phyloP scores from a whole-genome alignment of 2,113 vertebrate species.

The Tichodroma muraria region DNA sequence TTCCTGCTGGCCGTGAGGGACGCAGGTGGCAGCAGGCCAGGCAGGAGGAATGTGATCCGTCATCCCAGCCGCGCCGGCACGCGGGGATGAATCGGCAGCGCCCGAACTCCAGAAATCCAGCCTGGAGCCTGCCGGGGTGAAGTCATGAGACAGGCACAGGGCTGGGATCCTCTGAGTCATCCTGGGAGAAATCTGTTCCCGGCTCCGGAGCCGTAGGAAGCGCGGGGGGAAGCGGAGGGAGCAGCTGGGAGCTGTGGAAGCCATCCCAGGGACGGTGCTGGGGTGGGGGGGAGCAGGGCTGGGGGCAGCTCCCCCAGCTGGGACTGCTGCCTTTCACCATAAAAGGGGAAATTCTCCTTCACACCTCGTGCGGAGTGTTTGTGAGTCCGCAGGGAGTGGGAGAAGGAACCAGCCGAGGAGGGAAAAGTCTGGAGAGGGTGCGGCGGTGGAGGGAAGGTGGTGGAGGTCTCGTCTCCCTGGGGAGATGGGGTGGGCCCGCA shows the following conservation, averaged over 20 bases:
- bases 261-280: fast-evolving
- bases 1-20: background rate
- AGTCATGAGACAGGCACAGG: background rate
- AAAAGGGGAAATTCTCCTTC: background rate
- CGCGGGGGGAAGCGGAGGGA: background rate
- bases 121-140: background rate
- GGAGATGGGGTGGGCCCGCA: background rate
- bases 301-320: background rate
- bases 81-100: background rate
- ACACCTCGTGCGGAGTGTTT: fast-evolving
- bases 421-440: background rate
- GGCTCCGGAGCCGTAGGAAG: background rate
- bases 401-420: background rate
- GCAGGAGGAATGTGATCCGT: background rate
- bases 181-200: background rate
- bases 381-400: background rate
- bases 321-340: background rate
- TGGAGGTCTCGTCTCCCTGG: no score
- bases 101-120: no score
- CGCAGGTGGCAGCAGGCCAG: background rate
- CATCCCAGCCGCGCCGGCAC: background rate
- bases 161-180: background rate
- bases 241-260: background rate
- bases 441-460: background rate
- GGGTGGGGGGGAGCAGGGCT: background rate